These are phyloP conservation scores for Typhlomys cinereus DNA, from an alignment of 2,113 vertebrate genomes.

Conservation along the genomic window DNA sequence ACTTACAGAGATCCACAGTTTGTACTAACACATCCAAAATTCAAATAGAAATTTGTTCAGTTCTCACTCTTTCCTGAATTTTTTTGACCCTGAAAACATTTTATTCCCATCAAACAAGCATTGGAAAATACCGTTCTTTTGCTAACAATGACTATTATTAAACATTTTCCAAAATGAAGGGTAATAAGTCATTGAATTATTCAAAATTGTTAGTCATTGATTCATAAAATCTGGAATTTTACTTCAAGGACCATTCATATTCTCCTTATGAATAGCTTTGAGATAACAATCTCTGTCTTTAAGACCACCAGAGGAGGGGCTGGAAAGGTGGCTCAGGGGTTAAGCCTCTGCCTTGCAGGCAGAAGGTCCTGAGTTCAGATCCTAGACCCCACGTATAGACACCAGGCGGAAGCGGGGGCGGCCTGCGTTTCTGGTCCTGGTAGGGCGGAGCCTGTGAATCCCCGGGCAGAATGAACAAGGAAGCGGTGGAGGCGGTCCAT, in stretches of 20 bases:
- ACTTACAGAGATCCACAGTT: neutral
- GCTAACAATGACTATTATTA: neutral
- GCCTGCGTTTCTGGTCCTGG: too few relatives aligned
- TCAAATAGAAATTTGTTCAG: neutral
- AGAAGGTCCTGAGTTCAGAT: too few relatives aligned
- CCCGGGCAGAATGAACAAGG: too few relatives aligned
- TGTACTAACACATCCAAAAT: neutral
- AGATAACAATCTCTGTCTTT: neutral
- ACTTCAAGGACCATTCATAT: neutral
- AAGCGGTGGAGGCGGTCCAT: too few relatives aligned
- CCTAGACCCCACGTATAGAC: too few relatives aligned
- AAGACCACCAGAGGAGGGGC: neutral
- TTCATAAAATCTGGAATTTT: slow-evolving; percentile 14
- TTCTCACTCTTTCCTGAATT: neutral
- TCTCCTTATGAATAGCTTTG: neutral
- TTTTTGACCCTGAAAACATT: neutral
- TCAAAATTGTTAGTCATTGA: neutral
- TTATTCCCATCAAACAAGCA: neutral
- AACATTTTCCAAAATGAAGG: neutral
- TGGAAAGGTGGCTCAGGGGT: too few relatives aligned
- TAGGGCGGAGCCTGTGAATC: too few relatives aligned
- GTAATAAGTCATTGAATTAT: neutral
- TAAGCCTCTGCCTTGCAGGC: too few relatives aligned
- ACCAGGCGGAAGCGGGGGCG: too few relatives aligned
- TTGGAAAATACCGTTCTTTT: slow-evolving; percentile 8